Conservation (phyloP, 1,140 invertebrate species). For the Pemphigus obesinymphae region DNA sequence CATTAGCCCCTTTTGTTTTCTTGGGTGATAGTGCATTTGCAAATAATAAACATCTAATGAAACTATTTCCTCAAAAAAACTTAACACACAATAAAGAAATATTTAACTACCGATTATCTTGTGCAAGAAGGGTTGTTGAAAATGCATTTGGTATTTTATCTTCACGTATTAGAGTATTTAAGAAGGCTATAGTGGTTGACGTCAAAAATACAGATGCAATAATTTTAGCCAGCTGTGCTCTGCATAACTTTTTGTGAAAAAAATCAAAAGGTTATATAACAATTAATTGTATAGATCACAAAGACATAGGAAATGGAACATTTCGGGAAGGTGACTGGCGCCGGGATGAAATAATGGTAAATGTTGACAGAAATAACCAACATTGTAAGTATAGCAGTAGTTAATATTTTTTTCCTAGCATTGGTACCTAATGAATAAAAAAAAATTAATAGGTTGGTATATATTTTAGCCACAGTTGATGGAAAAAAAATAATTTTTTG, state of each 20-base stretch:
- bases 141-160: slow-evolving; percentile 53
- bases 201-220: background rate
- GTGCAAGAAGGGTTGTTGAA: too few relatives aligned
- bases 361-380: too few relatives aligned
- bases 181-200: slow-evolving; percentile 41
- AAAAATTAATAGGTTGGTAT: too few relatives aligned
- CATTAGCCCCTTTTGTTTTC: background rate
- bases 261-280: background rate
- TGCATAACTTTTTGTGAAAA: background rate
- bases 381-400: too few relatives aligned
- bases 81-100: slow-evolving; percentile 32
- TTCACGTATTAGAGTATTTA: slow-evolving; percentile 51
- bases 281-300: background rate
- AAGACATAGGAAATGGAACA: slow-evolving; percentile 30
- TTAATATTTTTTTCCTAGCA: too few relatives aligned
- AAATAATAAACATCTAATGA: background rate
- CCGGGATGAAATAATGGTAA: background rate
- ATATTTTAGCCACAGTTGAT: too few relatives aligned
- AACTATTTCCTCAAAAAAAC: background rate
- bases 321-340: background rate
- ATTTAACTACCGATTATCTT: slow-evolving; percentile 50
- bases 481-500: too few relatives aligned
- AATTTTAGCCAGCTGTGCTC: background rate
- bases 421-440: too few relatives aligned
- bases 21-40: background rate